Evolutionary conservation across 2,797 vertebrate genomes (phyloP), one percentile per base, ranked within the genome.

Genomic region (Huso huso): DNA sequence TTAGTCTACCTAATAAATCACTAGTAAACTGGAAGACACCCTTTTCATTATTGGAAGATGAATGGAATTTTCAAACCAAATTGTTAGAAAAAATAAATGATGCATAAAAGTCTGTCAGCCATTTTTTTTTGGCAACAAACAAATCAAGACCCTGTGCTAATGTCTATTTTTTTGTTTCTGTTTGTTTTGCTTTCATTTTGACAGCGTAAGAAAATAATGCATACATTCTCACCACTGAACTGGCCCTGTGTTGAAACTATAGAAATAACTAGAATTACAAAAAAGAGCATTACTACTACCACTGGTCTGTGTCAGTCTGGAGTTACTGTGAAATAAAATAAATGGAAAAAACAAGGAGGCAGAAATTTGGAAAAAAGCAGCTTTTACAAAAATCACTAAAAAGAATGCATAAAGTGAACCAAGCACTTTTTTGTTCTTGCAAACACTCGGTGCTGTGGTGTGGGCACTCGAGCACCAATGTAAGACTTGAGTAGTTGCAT

Each of bases 401-500:
- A 37, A 93, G 92, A 89, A 95, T 93, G 93, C 91, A 89, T 94
- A 96, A 96, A 96, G 95, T 95, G 95, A 93, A 94, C 91, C 88
- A 94, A 94, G 95, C 93, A 92, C 93, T 95, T 96, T 90, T 90
- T 91, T 91, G 88, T 92, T 96, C 92, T 93, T 91, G 94, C 91
- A 91, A 91, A 94, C 91, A 92, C 90, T 89, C 81, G 82, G 88
- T 80, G 88, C 90, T 89, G 88, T 83, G 81, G 87, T 85, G 82
- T 86, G 78, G 88, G 75, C 81, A 89, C 83, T 83, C 86, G 84
- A 90, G 92, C 91, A 83, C 93, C 90, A 72, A 87, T 88, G 89
- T 95, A 91, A 95, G 93, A 95, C 93, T 94, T 84, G 93, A 95
- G 92, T 89, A 93, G 94, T 97, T 99, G 95, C 96, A 96, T 97